phyloP scores from a whole-genome alignment of 2,888 invertebrate species.

The Iphiclides podalirius region DNA sequence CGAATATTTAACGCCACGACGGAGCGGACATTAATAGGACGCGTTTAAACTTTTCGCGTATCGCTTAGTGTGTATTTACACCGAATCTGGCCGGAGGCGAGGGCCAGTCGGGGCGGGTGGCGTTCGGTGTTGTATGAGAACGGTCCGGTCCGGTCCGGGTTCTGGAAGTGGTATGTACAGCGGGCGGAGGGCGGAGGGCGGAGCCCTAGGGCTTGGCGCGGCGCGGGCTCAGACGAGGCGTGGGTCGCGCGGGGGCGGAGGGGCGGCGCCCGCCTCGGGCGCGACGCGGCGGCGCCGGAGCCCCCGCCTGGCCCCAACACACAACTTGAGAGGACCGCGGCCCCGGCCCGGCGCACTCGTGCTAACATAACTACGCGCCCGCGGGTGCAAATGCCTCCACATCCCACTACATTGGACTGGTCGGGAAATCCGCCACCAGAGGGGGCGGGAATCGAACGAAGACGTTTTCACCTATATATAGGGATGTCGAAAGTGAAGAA shows the following conservation, averaged over 20 bases:
- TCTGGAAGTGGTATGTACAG: constrained; percentile 1
- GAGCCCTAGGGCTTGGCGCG: constrained; percentile 4
- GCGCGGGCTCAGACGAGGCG: background rate
- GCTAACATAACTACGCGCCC: constrained; percentile 24
- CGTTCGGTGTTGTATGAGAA: no score
- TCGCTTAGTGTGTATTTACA: background rate
- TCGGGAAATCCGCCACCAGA: no score
- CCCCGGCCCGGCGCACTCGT: constrained; percentile 9
- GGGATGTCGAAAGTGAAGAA: no score
- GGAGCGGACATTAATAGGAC: no score
- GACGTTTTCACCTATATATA: no score
- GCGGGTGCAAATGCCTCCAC: constrained; percentile 24
- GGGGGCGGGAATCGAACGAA: no score
- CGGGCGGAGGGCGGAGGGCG: background rate
- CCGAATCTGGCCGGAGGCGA: background rate
- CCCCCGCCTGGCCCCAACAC: constrained; percentile 22
- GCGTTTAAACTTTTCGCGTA: background rate
- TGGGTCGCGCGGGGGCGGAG: no score
- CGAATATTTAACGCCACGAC: background rate
- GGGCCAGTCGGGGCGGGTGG: background rate
- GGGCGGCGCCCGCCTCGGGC: constrained; percentile 9
- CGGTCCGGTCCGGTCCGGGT: background rate
- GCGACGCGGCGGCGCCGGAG: constrained; percentile 20
- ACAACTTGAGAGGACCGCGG: constrained; percentile 12
- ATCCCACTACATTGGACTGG: no score